phyloP scores from a whole-genome alignment of 2,113 vertebrate genomes.

The Craseonycteris thonglongyai region DNA sequence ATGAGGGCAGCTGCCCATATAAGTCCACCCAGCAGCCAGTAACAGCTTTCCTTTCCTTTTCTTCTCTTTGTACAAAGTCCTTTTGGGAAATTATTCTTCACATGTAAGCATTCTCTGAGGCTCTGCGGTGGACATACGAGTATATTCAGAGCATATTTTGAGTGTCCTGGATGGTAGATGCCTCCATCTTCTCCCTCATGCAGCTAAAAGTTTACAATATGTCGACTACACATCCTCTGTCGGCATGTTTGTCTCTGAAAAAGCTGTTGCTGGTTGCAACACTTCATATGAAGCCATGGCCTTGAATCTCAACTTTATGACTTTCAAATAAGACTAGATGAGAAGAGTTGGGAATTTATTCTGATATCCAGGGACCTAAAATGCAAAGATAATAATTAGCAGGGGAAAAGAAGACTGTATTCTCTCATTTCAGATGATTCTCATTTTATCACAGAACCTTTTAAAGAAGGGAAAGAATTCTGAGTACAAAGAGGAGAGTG shows the following conservation, averaged over 20 bases:
- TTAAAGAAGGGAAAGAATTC: background rate
- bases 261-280: background rate
- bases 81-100: background rate
- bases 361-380: background rate
- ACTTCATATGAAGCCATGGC: background rate
- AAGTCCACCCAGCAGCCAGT: background rate
- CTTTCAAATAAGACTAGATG: background rate
- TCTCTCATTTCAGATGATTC: background rate
- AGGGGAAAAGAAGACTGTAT: rapidly evolving
- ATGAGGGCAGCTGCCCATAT: background rate
- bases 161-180: background rate
- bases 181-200: background rate
- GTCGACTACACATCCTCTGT: background rate
- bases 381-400: background rate
- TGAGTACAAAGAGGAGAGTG: background rate
- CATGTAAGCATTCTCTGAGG: background rate
- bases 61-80: background rate
- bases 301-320: background rate
- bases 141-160: background rate
- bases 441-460: background rate
- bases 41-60: background rate
- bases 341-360: background rate
- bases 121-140: too few species aligned
- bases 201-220: background rate
- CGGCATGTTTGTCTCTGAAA: background rate